These are phyloP conservation scores for Rattus rattus DNA, from an alignment of 2,113 vertebrate species.

Conservation along the genomic window DNA sequence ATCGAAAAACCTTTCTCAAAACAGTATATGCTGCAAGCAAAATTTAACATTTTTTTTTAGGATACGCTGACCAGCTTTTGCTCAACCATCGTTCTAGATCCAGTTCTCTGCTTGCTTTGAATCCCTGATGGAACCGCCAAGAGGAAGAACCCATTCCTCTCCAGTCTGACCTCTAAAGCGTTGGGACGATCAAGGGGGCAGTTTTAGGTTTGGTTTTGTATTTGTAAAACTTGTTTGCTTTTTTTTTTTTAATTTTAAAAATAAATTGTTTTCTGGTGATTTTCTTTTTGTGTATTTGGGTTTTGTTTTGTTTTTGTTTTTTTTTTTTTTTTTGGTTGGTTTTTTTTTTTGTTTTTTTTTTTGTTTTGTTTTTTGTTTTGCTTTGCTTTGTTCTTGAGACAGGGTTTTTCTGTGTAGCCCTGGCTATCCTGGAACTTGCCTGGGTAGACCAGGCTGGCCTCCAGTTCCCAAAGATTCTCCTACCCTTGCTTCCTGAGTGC, in stretches of 20 bases:
- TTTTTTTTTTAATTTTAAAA: neutral
- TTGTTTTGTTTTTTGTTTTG: neutral
- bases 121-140: slow-evolving; percentile 2
- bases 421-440: neutral
- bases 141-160: neutral
- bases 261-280: neutral
- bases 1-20: neutral
- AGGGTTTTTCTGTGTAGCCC: no score
- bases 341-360: neutral
- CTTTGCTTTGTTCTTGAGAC: neutral
- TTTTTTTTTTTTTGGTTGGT: neutral
- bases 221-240: neutral
- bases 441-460: neutral
- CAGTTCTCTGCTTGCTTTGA: slow-evolving; percentile 30
- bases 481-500: neutral
- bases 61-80: neutral
- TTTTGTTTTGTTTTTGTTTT: neutral
- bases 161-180: neutral
- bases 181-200: neutral
- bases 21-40: neutral
- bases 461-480: neutral
- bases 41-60: neutral
- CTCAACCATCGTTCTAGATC: neutral
- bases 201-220: neutral
- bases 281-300: neutral